Percentiles rank a stretch among this genome's conserved stretches.
Evolutionary conservation across 2,888 invertebrate species (phyloP).

Genomic region (Scaptomyza cyrtandrae): DNA sequence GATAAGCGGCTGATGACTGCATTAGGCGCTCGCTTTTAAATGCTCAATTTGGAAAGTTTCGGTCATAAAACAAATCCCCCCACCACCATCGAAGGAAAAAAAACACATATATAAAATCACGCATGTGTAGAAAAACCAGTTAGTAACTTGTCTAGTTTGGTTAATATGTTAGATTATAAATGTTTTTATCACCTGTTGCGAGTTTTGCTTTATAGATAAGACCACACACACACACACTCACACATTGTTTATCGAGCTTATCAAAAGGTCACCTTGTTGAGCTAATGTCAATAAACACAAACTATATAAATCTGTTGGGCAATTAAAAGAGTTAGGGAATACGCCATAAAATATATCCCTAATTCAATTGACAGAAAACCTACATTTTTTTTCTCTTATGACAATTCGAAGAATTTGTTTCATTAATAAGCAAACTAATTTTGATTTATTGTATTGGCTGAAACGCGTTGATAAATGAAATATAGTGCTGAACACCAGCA

Average conservation of each 20-base stretch:
- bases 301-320: conserved; percentile 42
- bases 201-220: conserved; percentile 42
- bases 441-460: conserved; percentile 64
- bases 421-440: conserved; percentile 60
- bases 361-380: conserved; percentile 12
- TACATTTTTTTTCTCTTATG: conserved; percentile 5
- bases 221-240: conserved; percentile 54
- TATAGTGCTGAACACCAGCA: conserved; percentile 13
- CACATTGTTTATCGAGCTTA: conserved; percentile 42
- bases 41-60: conserved; percentile 51
- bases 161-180: conserved; percentile 35
- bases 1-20: conserved; percentile 68
- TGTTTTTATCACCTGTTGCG: conserved; percentile 56
- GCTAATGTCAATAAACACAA: conserved; percentile 44
- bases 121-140: conserved; percentile 32
- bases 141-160: conserved; percentile 26
- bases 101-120: conserved; percentile 3
- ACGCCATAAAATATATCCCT: no score
- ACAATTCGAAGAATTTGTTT: conserved; percentile 9
- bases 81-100: no score
- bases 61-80: conserved; percentile 24
- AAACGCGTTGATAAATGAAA: conserved; percentile 54
- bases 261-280: conserved; percentile 54
- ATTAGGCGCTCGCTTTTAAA: conserved; percentile 48
- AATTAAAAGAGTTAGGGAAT: background rate